phyloP scores from a whole-genome alignment of 2,888 invertebrate species.

The Tipula helvola region DNA sequence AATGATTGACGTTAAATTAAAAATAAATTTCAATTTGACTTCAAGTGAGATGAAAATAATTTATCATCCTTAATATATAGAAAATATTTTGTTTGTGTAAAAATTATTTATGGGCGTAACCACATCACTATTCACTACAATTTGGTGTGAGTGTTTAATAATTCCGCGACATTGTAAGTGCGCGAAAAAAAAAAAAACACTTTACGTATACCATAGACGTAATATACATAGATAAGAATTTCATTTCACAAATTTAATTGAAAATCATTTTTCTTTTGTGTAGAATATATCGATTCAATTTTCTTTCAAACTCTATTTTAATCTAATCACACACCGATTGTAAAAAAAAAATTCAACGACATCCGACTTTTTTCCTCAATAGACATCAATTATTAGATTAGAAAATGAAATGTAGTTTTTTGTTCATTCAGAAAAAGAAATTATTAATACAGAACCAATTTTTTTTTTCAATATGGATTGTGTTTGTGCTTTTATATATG shows the following conservation, averaged over 20 bases:
- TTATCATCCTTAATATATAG: background rate
- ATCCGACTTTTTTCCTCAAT: background rate
- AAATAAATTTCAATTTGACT: slow-evolving; percentile 4
- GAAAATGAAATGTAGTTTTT: background rate
- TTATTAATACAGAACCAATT: background rate
- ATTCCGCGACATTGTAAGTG: background rate
- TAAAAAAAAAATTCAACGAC: background rate
- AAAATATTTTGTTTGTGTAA: background rate
- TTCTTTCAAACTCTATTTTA: background rate
- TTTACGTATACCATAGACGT: background rate
- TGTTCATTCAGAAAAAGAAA: background rate
- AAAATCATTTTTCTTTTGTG: background rate
- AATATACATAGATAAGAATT: background rate
- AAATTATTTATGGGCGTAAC: background rate
- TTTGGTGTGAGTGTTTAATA: background rate
- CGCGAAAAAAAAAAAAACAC: background rate
- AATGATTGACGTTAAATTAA: background rate
- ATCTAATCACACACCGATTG: background rate
- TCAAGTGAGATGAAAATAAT: background rate
- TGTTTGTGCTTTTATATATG: background rate
- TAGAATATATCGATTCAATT: background rate
- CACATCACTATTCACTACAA: background rate
- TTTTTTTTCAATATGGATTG: too few species aligned
- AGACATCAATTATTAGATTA: background rate
- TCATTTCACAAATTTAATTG: background rate